Base-by-base conservation (phyloP, 2,113 vertebrate species). In the Atherinomorus stipes region DNA sequence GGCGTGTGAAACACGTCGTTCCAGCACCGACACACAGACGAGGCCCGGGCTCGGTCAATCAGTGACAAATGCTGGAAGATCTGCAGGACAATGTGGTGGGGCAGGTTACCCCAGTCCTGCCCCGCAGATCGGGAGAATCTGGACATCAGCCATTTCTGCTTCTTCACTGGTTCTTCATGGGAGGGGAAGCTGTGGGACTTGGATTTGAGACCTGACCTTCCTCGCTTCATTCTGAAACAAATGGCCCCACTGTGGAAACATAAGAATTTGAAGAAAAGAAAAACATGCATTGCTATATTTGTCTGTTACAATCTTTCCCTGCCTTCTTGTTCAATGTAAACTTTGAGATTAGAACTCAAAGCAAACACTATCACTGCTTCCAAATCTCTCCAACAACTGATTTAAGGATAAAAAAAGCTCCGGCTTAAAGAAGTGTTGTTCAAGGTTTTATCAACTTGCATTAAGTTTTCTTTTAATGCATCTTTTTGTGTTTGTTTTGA, bases 1-100 rank as follows among this genome's bases (percentile, higher is more conserved):
- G 96, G 96, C 45, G 95, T 95, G 88, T 97, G 96, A 88, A 97
- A 97, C 71, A 96, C 89, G 74, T 96, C 93, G 74, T 96, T 97
- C 96, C 96, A 98, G 63, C 90, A 83, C 37, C 92, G 92, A 72
- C 96, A 97, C 62, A 97, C 95, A 0, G 95, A 97, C 31, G 95
- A 96, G 0, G 94, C 96, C 22, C 87, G 92, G 37, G 95, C 95
- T 26, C 94, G 86, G 89, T 98, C 95, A 4, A 96, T 88, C 31
- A 97, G 90, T 59, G 96, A 94, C 38, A 98, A 91, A 34, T 95
- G 94, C 85, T 95, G 96, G 83, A 97, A 97, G 62, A 97, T 88
- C 13, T 89, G 83, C 73, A 96, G 88, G 11, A 97, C 65, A 1
- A 97, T 72, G 0, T 95, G 94, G 76, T 95, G 94, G 0, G 95